Conservation (phyloP, 2,888 invertebrate genomes). For the Tipula helvola region DNA sequence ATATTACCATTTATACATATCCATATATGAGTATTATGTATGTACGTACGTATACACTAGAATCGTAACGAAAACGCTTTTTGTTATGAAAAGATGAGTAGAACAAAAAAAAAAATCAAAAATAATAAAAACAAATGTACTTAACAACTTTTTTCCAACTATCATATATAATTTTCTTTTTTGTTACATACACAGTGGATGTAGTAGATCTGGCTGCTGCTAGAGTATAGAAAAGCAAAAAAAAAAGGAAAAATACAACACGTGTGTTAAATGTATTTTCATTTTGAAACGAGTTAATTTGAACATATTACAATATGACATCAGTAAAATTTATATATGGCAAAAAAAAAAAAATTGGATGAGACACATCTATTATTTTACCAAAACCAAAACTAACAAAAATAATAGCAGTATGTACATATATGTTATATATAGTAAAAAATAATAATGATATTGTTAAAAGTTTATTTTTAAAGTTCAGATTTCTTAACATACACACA, state of each 20-base stretch:
- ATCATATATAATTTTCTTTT: conserved; percentile 6
- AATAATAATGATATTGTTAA: background rate
- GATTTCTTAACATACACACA: background rate
- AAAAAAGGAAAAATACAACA: conserved; percentile 4
- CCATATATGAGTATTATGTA: background rate
- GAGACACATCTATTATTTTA: conserved; percentile 8
- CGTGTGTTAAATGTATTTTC: conserved; percentile 9
- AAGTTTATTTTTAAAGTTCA: background rate
- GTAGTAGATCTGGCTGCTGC: background rate
- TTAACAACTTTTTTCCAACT: conserved; percentile 7
- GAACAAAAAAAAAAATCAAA: background rate
- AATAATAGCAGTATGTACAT: background rate
- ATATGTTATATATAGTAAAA: too few relatives aligned
- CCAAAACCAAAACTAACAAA: background rate
- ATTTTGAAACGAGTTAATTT: conserved; percentile 9
- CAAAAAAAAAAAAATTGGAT: background rate
- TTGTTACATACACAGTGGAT: background rate
- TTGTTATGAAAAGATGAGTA: background rate
- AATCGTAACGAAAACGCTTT: background rate
- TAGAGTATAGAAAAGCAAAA: background rate
- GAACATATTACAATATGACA: conserved; percentile 5
- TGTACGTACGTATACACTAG: background rate
- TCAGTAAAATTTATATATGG: background rate
- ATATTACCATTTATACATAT: background rate
- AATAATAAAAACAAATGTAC: conserved; percentile 8